Evolutionary conservation across 2,797 vertebrate species (phyloP), one percentile per base, ranked within the genome.

Genomic region (Glossophaga mutica): DNA sequence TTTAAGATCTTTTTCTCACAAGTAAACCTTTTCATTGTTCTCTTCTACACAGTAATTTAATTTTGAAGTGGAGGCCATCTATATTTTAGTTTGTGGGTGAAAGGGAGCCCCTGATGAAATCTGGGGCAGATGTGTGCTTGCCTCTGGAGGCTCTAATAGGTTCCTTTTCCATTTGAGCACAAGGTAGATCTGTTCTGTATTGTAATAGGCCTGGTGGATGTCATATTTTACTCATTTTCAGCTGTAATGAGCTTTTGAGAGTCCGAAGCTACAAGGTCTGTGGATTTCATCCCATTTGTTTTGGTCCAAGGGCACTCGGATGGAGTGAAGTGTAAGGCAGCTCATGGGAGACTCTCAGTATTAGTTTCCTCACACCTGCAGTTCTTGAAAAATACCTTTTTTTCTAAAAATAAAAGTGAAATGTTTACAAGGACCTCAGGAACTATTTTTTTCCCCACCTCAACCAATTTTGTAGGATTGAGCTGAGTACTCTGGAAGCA

Each of bases 381-480:
- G 67, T 95, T 97, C 92, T 89, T 34, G 93, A 96, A 96, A 88
- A 92, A 50, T 77, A 8, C 4, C 21, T 96, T 76, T 94, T 29
- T 44, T 86, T 21, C 82, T 94, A 77, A 94, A 97, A 98, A 85
- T n/a, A 67, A 59, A 97, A 96, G 3, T 92, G 94, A 97, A 89
- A 96, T 97, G 32, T 97, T 76, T 14, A 84, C 52, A 39, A 68
- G 87, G 91, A 94, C 81, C 94, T 70, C 85, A 94, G 93, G 94
- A 98, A 88, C 91, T 95, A 87, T 92, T 96, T 82, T 88, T 70
- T 24, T 2, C 95, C 9, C 10, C 59, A 90, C 84, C 57, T 93
- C 91, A 90, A 94, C 96, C 94, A 96, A 96, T 97, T 97, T 97
- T 97, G 68, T 77, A 93, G 81, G 82, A 68, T 90, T 74, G 62